Percentiles rank a stretch among this genome's conserved stretches.
Evolutionary conservation across 2,888 invertebrate genomes (phyloP).

Genomic region (Epistrophella euchroma): DNA sequence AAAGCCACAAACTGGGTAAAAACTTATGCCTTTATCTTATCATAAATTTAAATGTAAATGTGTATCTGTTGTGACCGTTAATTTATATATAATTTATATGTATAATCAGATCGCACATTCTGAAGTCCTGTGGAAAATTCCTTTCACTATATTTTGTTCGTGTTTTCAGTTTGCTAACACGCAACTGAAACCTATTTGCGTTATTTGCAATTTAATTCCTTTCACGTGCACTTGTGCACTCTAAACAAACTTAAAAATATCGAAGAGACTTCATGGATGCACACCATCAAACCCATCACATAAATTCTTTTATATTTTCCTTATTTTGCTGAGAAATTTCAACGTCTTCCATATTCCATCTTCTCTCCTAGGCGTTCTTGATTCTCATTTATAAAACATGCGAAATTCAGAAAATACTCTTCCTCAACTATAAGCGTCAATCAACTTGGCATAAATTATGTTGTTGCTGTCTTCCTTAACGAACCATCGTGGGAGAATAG

Average conservation of each 20-base stretch:
- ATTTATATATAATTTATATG: background rate
- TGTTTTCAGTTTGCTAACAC: background rate
- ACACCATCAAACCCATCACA: background rate
- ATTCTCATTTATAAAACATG: conserved; percentile 34
- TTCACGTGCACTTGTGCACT: conserved; percentile 46
- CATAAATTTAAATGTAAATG: conserved; percentile 1
- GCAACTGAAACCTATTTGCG: background rate
- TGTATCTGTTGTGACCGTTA: background rate
- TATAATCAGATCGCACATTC: background rate
- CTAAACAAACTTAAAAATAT: background rate
- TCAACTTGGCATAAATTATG: conserved; percentile 32
- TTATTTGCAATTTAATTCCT: conserved; percentile 10
- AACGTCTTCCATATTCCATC: background rate
- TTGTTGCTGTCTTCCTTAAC: conserved; percentile 2
- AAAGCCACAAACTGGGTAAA: background rate
- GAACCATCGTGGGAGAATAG: background rate
- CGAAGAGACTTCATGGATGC: background rate
- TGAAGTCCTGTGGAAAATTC: background rate
- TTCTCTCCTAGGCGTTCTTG: background rate
- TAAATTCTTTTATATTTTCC: conserved; percentile 8
- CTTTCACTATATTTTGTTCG: conserved; percentile 4
- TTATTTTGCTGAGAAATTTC: background rate
- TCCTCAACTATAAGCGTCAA: conserved; percentile 33
- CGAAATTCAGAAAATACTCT: conserved; percentile 28
- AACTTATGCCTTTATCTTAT: background rate